Evolutionary conservation across 2,888 invertebrate species (phyloP).

Genomic region (Rotaria macrura): DNA sequence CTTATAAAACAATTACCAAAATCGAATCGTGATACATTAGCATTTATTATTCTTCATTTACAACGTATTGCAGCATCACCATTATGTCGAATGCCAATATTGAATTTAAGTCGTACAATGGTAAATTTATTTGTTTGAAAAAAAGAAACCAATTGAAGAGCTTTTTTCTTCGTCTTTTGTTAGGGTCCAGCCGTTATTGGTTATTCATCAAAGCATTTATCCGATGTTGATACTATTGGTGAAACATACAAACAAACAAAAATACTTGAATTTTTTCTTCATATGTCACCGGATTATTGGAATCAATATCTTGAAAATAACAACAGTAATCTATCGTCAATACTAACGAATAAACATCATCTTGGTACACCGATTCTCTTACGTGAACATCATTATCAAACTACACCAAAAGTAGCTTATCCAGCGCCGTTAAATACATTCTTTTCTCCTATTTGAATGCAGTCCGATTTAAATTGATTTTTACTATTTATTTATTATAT

Average conservation of each 20-base stretch:
- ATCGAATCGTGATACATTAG: slow-evolving; percentile 32
- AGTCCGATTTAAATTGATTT: too few relatives aligned
- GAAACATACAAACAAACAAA: slow-evolving; percentile 24
- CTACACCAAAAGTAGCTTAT: not conserved
- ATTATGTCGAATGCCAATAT: slow-evolving; percentile 30
- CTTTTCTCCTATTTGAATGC: not conserved
- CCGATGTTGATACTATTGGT: slow-evolving; percentile 14
- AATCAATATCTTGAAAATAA: not conserved
- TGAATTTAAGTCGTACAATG: slow-evolving; percentile 26
- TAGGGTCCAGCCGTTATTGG: slow-evolving; percentile 27
- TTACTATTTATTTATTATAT: too few relatives aligned
- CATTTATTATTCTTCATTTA: slow-evolving; percentile 32
- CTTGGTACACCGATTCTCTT: not conserved
- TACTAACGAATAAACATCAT: not conserved
- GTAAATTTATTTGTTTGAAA: not conserved
- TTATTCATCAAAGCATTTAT: slow-evolving; percentile 26
- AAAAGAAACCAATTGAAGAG: not conserved
- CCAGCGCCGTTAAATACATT: not conserved
- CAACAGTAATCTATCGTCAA: not conserved
- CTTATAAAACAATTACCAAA: slow-evolving; percentile 28
- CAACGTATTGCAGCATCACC: slow-evolving; percentile 25
- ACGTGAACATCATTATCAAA: not conserved
- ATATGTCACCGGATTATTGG: not conserved
- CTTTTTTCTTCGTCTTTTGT: not conserved
- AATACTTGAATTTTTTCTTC: not conserved